Evolutionary conservation across 2,888 invertebrate species (phyloP), one percentile per base, ranked within the genome.

Genomic region (Craniophora ligustri): DNA sequence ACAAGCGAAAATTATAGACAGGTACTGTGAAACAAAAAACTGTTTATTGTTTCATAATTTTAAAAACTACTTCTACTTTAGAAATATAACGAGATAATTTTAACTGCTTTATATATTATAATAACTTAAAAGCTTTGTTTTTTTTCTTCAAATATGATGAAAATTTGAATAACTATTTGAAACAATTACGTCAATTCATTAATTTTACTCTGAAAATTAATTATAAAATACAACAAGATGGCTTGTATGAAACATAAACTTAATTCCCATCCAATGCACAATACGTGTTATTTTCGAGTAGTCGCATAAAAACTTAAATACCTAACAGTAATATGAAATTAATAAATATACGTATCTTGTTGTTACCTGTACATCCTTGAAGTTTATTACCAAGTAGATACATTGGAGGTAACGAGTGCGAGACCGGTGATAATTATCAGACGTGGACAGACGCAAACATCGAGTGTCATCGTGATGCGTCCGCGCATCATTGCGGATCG

Each of bases 1-100:
- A 78, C 78, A 78, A 72, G 85, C 85, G 49, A 88, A 89, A 86
- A 86, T 84, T 81, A 87, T 84, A 79, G 80, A 76, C 82, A 73
- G 51, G 83, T 87, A 87, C 81, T 57, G 56, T 58, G 58, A 35
- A 8, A 6, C 2, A 65, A 53, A 75, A 50, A 31, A 11, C 16
- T 6, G 5, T 16, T 19, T 11, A 18, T 4, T 14, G 6, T 34
- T 16, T 28, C 2, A 31, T 13, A 3, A 10, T 3, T 16, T 16
- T 10, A 2, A n/a, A n/a, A 2, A 4, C 5, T 5, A 19, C 5
- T 19, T 8, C 2, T 8, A 8, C 6, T 2, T 21, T 8, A 21
- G n/a, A n/a, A n/a, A n/a, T n/a, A n/a, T n/a, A n/a, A n/a, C n/a
- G n/a, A n/a, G n/a, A n/a, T n/a, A n/a, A n/a, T n/a, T n/a, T n/a